These are phyloP conservation scores for Prionailurus viverrinus DNA, from an alignment of 2,113 vertebrate genomes.

Conservation along the genomic window DNA sequence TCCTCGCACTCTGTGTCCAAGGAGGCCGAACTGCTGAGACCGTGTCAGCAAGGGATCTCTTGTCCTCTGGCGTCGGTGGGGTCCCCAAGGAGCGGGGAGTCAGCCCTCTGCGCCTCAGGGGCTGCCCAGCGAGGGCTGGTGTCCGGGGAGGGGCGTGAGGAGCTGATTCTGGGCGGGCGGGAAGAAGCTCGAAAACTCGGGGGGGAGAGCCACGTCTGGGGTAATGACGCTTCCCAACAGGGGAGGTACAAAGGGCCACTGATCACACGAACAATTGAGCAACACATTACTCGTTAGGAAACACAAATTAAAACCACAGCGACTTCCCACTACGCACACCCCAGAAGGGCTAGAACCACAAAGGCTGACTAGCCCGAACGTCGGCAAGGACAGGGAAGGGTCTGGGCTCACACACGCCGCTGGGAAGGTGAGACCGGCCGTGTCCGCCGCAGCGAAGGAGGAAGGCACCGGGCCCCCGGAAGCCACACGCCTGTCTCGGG, in stretches of 20 bases:
- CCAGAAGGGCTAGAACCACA: rapidly evolving
- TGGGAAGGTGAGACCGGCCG: rapidly evolving
- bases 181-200: background rate
- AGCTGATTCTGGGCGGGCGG: background rate
- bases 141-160: rapidly evolving
- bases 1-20: rapidly evolving
- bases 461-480: rapidly evolving
- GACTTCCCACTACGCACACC: rapidly evolving
- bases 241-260: background rate
- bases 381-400: rapidly evolving
- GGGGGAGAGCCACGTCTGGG: background rate
- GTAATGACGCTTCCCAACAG: rapidly evolving
- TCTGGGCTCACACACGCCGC: rapidly evolving
- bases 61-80: rapidly evolving
- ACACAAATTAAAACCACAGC: rapidly evolving
- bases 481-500: rapidly evolving
- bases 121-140: background rate
- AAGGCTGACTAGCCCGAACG: rapidly evolving
- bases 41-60: rapidly evolving
- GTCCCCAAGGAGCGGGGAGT: background rate
- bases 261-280: rapidly evolving
- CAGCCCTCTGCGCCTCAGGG: rapidly evolving
- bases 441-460: rapidly evolving
- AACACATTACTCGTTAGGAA: background rate
- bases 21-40: rapidly evolving